Conservation (phyloP, 1,140 invertebrate species). For the Plutomurus gul region DNA sequence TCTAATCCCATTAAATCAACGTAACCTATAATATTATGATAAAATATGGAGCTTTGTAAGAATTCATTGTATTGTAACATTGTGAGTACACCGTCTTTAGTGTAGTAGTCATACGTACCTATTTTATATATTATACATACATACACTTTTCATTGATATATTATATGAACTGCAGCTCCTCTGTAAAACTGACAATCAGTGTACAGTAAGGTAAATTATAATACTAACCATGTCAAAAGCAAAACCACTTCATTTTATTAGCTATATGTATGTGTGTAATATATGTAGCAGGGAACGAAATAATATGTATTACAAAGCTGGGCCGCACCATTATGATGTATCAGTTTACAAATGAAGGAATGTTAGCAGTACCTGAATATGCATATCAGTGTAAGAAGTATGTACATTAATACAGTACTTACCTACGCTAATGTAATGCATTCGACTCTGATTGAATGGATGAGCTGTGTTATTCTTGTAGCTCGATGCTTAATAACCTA, state of each 20-base stretch:
- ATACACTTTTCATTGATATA: background rate
- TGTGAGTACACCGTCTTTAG: background rate
- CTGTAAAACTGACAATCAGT: no score
- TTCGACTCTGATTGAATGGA: background rate
- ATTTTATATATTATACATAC: background rate
- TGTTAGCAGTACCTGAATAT: background rate
- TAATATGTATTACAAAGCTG: background rate
- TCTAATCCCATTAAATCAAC: background rate
- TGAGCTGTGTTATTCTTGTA: background rate
- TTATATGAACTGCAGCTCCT: no score
- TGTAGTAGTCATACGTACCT: background rate
- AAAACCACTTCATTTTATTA: constrained; percentile 1
- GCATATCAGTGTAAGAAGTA: background rate
- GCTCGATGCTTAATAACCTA: constrained; percentile 1
- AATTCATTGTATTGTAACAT: background rate
- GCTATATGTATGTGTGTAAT: background rate
- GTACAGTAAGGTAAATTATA: no score
- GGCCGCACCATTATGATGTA: background rate
- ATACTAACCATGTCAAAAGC: background rate
- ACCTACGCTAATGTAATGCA: background rate
- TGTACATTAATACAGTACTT: background rate
- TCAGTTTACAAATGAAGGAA: background rate
- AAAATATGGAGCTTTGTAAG: constrained; percentile 11
- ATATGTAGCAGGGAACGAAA: background rate
- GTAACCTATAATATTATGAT: background rate